Evolutionary conservation across 2,797 vertebrate genomes (phyloP).

Genomic region (Scolopax bukidnonensis): DNA sequence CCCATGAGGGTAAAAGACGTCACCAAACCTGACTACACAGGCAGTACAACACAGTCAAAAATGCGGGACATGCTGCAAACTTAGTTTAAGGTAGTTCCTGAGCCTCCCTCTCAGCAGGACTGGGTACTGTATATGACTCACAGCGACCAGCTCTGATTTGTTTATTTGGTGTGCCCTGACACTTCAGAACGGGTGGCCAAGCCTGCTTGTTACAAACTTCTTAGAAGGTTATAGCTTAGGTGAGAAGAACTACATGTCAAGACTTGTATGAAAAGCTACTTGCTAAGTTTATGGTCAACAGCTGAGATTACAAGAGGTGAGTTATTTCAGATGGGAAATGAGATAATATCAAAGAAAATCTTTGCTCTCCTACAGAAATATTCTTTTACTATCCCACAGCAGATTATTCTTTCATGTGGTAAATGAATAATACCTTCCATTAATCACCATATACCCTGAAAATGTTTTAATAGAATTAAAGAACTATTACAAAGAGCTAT

Average conservation of each 20-base stretch:
- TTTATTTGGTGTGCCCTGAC: not conserved
- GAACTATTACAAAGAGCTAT: not conserved
- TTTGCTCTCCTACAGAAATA: not conserved
- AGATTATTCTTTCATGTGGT: not conserved
- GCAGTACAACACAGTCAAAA: not conserved
- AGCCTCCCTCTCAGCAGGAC: not conserved
- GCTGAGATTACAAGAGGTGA: not conserved
- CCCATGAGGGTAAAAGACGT: not conserved
- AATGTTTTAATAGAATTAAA: not conserved
- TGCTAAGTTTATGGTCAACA: not conserved
- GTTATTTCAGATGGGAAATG: not conserved
- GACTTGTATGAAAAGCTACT: not conserved
- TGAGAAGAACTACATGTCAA: not conserved
- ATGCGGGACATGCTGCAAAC: not conserved
- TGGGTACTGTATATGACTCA: not conserved
- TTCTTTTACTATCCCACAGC: not conserved
- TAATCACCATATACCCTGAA: not conserved
- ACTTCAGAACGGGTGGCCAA: not conserved
- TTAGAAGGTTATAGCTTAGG: not conserved
- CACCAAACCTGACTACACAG: not conserved
- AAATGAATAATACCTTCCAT: not conserved
- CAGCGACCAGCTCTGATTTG: not conserved
- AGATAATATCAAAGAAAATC: not conserved
- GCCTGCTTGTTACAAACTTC: not conserved
- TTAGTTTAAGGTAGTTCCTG: not conserved